Conservation (phyloP, 2,113 vertebrate species). For the Poeciliopsis turrubarensis region DNA sequence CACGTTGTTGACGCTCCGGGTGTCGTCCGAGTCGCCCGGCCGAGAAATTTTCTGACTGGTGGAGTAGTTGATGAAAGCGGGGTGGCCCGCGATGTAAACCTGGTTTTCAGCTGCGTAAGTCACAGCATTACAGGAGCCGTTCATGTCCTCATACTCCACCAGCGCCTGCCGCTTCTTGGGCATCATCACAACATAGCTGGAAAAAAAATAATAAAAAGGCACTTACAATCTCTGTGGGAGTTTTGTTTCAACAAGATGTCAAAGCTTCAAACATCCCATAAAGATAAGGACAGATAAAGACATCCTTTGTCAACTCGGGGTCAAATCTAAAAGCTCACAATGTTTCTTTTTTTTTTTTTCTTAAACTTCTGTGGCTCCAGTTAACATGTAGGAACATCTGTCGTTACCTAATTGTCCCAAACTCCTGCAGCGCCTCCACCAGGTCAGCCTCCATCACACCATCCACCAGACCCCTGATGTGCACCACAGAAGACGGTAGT, state of each 20-base stretch:
- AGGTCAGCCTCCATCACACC: constrained; percentile 92
- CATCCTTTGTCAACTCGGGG: too few relatives aligned
- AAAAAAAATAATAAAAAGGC: neutral
- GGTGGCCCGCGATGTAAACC: constrained; percentile 92
- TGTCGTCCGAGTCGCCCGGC: constrained; percentile 88
- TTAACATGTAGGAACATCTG: neutral
- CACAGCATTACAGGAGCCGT: constrained; percentile 90
- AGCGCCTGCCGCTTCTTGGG: constrained; percentile 94
- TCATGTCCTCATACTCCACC: constrained; percentile 93
- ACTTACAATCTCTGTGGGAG: neutral
- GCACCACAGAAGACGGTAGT: constrained; percentile 91
- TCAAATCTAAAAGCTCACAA: too few relatives aligned
- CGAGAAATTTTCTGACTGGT: constrained; percentile 97
- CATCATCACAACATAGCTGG: constrained; percentile 96
- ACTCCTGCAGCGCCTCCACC: constrained; percentile 93
- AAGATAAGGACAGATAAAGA: too few relatives aligned
- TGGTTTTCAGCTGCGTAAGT: constrained; percentile 94
- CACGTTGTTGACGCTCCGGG: constrained; percentile 91
- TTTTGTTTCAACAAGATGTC: too few relatives aligned
- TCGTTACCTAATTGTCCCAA: constrained; percentile 90
- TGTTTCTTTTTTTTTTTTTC: too few relatives aligned
- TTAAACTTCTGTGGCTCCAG: too few relatives aligned
- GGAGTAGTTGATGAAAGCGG: constrained; percentile 95
- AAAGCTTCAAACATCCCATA: too few relatives aligned
- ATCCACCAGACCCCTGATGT: constrained; percentile 92